Conservation (phyloP, 2,113 vertebrate species). For the Suncus etruscus region DNA sequence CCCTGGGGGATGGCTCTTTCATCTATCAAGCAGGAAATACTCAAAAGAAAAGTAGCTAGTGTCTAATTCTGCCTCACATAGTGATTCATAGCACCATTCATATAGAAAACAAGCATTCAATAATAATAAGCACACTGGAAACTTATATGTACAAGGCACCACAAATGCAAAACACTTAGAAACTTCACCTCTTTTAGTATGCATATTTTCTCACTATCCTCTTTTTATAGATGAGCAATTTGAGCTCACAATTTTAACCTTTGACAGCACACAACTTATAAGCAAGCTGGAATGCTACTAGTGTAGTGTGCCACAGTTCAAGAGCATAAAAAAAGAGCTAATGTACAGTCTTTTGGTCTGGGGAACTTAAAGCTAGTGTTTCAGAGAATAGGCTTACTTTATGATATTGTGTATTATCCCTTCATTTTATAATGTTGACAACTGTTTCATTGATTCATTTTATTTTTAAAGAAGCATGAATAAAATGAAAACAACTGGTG, state of each 20-base stretch:
- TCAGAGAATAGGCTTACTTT: neutral
- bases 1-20: neutral
- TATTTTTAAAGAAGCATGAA: neutral
- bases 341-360: too few relatives aligned
- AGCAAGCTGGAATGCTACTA: neutral
- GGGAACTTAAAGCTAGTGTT: neutral
- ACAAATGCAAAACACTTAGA: neutral
- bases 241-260: neutral
- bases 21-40: fast-evolving
- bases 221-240: neutral
- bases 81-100: neutral
- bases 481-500: neutral
- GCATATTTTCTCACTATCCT: fast-evolving
- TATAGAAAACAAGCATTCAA: neutral
- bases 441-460: neutral
- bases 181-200: neutral
- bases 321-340: neutral
- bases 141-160: too few relatives aligned
- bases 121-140: neutral
- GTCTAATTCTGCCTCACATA: neutral
- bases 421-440: neutral
- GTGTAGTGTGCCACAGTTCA: fast-evolving
- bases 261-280: fast-evolving
- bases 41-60: neutral
- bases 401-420: neutral